Evolutionary conservation across 2,888 invertebrate genomes (phyloP), one percentile per base, ranked within the genome.

Genomic region (Hermaeophaga mercurialis): DNA sequence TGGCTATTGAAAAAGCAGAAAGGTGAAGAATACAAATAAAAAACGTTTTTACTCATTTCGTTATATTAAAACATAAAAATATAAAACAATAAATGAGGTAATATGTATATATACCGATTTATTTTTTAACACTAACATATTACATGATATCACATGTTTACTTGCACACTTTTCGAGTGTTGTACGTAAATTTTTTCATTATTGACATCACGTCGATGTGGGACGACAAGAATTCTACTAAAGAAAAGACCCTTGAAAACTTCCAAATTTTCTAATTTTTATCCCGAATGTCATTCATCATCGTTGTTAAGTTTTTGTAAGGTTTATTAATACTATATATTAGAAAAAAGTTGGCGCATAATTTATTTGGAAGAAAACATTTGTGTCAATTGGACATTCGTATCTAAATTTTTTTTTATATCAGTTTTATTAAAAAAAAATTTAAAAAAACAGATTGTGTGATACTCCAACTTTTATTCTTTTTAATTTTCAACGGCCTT

Each of bases 71-170:
- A 73, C 72, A 73, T 72, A 72, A 73, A 73, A 73, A 74, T 74
- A 73, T 73, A 73, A 74, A 73, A 74, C 71, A 73, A 74, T 71
- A 70, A 73, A 73, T 73, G 73, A 74, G 73, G 74, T 75, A 75
- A 75, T 75, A 73, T 73, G 70, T 71, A 73, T 76, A 74, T 76
- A 76, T 77, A 76, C 76, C 72, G 70, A 77, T 78, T 78, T 77
- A 77, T 76, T 75, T 75, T 67, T 77, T 77, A 78, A 78, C 77
- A 77, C 78, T 78, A 78, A 78, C 78, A 78, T 78, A 75, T 77
- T 78, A 78, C 78, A 78, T 78, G 76, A 76, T 78, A 78, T 78
- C 78, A 78, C 78, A 78, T 78, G 75, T 77, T 43, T 76, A 78
- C 77, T 78, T 78, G 78, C 78, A 78, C 78, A 78, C 76, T 75